Conservation (phyloP, 1,140 invertebrate species). For the Wasmannia auropunctata region DNA sequence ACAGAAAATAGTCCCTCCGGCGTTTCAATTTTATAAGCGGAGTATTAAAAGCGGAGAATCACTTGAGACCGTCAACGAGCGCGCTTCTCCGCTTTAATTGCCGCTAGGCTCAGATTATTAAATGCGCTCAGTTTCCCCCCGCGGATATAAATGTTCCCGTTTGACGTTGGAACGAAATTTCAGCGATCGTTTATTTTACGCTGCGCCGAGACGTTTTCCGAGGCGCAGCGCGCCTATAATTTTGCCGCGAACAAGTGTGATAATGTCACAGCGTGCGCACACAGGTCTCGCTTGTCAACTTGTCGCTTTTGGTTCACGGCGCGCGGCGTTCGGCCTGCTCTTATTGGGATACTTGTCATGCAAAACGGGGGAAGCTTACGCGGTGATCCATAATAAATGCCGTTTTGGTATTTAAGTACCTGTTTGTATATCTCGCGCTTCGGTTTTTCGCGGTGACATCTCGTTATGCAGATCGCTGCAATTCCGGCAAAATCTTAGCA, state of each 20-base stretch:
- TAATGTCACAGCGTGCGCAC: constrained; percentile 38
- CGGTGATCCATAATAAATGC: constrained; percentile 35
- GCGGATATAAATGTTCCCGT: neutral
- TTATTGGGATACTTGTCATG: constrained; percentile 39
- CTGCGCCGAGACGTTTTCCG: neutral
- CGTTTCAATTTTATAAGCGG: neutral
- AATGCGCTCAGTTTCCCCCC: neutral
- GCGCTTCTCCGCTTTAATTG: constrained; percentile 14
- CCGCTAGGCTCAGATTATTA: constrained; percentile 9
- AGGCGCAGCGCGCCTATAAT: constrained; percentile 4
- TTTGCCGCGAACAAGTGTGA: constrained; percentile 37
- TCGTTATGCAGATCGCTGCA: neutral
- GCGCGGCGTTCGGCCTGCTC: neutral
- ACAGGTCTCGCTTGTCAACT: constrained; percentile 36
- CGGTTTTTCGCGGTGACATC: neutral
- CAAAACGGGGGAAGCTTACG: constrained; percentile 14
- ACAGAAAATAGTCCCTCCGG: neutral
- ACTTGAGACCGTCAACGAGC: neutral
- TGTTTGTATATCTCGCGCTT: constrained; percentile 24
- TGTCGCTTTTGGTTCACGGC: constrained; percentile 19
- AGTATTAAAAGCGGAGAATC: neutral
- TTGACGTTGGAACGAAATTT: constrained; percentile 11
- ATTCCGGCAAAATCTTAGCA: neutral
- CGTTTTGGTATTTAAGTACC: constrained; percentile 25
- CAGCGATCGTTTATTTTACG: constrained; percentile 3